Percentiles rank a stretch among this genome's conserved stretches.
Conservation (phyloP, 1,140 invertebrate genomes). For the Sipha flava region DNA sequence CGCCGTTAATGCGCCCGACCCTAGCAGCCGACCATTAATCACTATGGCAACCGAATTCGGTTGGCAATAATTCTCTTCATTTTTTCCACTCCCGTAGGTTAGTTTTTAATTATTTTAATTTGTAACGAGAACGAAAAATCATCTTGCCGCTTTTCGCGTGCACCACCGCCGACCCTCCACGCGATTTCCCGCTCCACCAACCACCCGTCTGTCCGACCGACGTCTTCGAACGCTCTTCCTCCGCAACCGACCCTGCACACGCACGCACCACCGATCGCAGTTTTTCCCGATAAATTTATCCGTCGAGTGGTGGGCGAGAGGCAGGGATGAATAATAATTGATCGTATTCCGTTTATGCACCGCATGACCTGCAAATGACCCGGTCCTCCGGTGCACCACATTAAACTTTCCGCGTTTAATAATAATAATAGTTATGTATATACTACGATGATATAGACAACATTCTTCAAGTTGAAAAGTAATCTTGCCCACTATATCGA, state of each 20-base stretch:
- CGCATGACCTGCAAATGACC: too few relatives aligned
- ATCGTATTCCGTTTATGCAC: background rate
- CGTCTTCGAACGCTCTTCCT: background rate
- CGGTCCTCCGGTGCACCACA: too few relatives aligned
- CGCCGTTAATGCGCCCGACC: background rate
- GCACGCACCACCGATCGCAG: background rate
- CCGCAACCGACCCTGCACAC: background rate
- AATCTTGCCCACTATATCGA: too few relatives aligned
- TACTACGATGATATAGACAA: too few relatives aligned
- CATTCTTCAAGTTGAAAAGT: too few relatives aligned
- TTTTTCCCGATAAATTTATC: background rate
- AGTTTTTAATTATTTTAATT: conserved; percentile 30
- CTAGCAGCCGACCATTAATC: background rate
- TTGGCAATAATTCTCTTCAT: conserved; percentile 19
- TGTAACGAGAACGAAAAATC: conserved; percentile 26
- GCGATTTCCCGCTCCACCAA: background rate
- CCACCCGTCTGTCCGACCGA: background rate
- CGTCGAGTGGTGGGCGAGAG: too few relatives aligned
- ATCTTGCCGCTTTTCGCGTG: background rate
- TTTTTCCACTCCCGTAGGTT: conserved; percentile 19
- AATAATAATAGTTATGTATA: too few relatives aligned
- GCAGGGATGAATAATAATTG: conserved; percentile 24
- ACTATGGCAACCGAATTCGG: conserved; percentile 15
- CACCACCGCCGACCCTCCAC: background rate
- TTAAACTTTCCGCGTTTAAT: too few relatives aligned